These are phyloP conservation scores for Pelmatolapia mariae DNA, from an alignment of 2,113 vertebrate genomes.

Conservation along the genomic window DNA sequence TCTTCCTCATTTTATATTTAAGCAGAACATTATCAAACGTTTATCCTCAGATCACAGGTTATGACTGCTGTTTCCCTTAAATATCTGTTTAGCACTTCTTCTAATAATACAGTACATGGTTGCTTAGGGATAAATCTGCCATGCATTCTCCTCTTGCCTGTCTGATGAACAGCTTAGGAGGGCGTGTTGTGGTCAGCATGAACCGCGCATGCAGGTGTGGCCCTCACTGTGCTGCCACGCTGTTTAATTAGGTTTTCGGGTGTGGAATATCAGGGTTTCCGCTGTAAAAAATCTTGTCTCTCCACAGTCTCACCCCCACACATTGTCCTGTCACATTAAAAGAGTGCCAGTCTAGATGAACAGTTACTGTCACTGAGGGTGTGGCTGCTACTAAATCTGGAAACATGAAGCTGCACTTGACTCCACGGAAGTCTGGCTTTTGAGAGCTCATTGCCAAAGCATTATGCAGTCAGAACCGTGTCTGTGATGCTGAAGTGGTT, in stretches of 20 bases:
- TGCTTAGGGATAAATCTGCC: background rate
- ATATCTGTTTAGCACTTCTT: background rate
- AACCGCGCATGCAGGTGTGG: slow-evolving; percentile 52
- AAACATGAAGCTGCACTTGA: background rate
- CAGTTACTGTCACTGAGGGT: background rate
- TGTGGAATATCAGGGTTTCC: background rate
- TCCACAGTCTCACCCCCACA: background rate
- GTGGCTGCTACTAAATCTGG: slow-evolving; percentile 15
- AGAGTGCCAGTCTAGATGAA: background rate
- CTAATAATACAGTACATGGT: background rate
- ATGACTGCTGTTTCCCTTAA: background rate
- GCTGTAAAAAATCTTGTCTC: background rate
- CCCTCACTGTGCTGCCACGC: background rate
- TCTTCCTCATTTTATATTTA: background rate
- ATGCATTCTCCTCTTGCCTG: background rate
- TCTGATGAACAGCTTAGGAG: slow-evolving; percentile 36
- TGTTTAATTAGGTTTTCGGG: slow-evolving; percentile 38
- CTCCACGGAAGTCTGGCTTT: background rate
- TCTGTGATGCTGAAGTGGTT: background rate
- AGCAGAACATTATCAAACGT: background rate
- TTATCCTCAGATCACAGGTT: background rate
- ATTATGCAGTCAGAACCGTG: background rate
- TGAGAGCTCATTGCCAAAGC: background rate
- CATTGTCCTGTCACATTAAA: slow-evolving; percentile 10
- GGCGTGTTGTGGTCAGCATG: slow-evolving; percentile 2